Evolutionary conservation across 2,888 invertebrate species (phyloP), one percentile per base, ranked within the genome.

Genomic region (Hydriomena furcata): DNA sequence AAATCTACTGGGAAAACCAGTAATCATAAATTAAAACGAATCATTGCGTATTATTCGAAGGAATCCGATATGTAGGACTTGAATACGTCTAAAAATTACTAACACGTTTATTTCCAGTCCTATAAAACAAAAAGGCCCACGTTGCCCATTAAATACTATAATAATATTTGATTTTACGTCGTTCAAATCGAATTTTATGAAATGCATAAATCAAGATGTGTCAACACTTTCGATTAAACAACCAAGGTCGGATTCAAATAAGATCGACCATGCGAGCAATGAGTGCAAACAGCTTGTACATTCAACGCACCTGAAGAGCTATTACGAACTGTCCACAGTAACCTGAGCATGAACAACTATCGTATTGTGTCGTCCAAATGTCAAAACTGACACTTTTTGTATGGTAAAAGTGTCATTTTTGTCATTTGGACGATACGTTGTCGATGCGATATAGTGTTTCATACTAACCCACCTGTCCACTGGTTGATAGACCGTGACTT

Each of bases 191-290:
- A 76, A 75, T 76, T 76, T 76, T 76, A 76, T 76, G 76, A 71
- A 79, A 79, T 71, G 67, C 64, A 84, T 87, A 89, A 89, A 88
- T 89, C 87, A 82, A 58, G 49, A 56, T 66, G 66, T 88, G 86
- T 89, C 88, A 88, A 79, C 89, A 85, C 86, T 79, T 88, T 86
- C 88, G 82, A 87, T 88, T 88, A 87, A 79, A 74, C 55, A 38
- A 42, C 56, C 81, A 88, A 88, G 89, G 89, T 74, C 82, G 71
- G 36, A 43, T 55, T 60, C 63, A 64, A 74, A 74, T 73, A 73
- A 75, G 66, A 78, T 60, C 72, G 60, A 38, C 25, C 31, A 10
- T 17, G 3, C 21, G 1, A 52, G 52, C 37, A 34, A 5, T 38
- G 5, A 5, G 13, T 10, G 11, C 2, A 20, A 25, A n/a, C 25